A percentile compares a stretch with the other conserved stretches of the same genome.
Evolutionary conservation across 2,797 vertebrate species (phyloP).

Genomic region (Monodelphis domestica): DNA sequence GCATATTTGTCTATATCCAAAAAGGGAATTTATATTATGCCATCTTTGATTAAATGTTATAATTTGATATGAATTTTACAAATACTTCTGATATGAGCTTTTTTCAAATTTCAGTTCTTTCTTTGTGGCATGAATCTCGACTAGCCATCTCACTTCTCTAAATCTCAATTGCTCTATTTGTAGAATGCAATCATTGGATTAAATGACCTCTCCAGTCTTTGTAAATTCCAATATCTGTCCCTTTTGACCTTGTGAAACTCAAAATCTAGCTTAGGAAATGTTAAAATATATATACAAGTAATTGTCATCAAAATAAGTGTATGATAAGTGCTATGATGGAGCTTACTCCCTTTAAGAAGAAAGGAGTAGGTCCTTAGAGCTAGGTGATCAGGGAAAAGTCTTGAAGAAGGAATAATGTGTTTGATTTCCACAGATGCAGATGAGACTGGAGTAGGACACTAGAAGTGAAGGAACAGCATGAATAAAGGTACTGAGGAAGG

Average conservation of each 20-base stretch:
- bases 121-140: not conserved
- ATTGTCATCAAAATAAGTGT: not conserved
- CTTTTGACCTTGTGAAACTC: not conserved
- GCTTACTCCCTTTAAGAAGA: not conserved
- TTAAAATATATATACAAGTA: not conserved
- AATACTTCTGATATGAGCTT: not conserved
- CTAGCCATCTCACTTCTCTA: not conserved
- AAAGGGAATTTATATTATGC: not conserved
- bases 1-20: not conserved
- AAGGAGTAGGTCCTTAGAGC: not conserved
- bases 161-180: not conserved
- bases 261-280: not conserved
- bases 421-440: constrained; percentile 1
- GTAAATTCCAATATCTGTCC: not conserved
- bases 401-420: not conserved
- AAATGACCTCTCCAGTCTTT: not conserved
- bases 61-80: not conserved
- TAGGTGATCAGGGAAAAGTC: not conserved
- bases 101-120: not conserved
- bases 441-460: not conserved
- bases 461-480: not conserved
- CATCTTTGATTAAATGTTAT: not conserved
- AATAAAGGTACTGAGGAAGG: not conserved
- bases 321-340: not conserved
- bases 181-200: not conserved